phyloP scores from a whole-genome alignment of 2,797 vertebrate species.

The Lithobates pipiens region DNA sequence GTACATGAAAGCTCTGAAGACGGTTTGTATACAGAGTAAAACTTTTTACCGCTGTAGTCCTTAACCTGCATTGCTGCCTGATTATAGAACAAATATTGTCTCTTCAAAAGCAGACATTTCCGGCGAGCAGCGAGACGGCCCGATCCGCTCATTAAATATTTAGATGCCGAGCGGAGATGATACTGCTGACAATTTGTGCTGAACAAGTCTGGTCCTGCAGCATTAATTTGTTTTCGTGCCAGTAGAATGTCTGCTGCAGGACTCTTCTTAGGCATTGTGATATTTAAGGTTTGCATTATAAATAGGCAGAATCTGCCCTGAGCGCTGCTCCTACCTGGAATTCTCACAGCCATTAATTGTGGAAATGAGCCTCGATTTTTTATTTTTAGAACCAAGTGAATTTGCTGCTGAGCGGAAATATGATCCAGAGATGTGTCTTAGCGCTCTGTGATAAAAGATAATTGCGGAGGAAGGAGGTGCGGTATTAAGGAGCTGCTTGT shows the following conservation, averaged over 20 bases:
- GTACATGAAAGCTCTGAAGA: slow-evolving; percentile 85
- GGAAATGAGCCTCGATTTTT: not conserved
- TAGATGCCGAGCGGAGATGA: slow-evolving; percentile 27
- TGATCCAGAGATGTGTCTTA: not conserved
- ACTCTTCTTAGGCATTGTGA: slow-evolving; percentile 10
- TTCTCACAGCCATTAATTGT: slow-evolving; percentile 9
- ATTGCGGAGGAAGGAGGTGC: not conserved
- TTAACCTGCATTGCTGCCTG: slow-evolving; percentile 29
- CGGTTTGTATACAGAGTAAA: slow-evolving; percentile 77
- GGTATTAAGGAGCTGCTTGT: not conserved
- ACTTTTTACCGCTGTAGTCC: not conserved
- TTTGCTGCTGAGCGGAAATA: too few relatives aligned
- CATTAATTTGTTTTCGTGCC: slow-evolving; percentile 44
- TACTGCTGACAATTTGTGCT: slow-evolving; percentile 44
- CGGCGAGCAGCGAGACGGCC: slow-evolving; percentile 3
- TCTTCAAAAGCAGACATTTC: slow-evolving; percentile 2
- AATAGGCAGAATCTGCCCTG: slow-evolving; percentile 17
- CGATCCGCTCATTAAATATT: slow-evolving; percentile 43
- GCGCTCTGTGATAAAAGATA: not conserved
- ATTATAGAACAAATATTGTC: slow-evolving; percentile 44
- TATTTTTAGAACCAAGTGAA: not conserved
- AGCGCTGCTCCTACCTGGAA: not conserved
- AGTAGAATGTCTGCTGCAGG: slow-evolving; percentile 27
- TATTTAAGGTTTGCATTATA: slow-evolving; percentile 40
- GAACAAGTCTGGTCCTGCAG: slow-evolving; percentile 33